Conservation (phyloP, 1,140 invertebrate genomes). For the Hermatobates lingyangjiaoensis region DNA sequence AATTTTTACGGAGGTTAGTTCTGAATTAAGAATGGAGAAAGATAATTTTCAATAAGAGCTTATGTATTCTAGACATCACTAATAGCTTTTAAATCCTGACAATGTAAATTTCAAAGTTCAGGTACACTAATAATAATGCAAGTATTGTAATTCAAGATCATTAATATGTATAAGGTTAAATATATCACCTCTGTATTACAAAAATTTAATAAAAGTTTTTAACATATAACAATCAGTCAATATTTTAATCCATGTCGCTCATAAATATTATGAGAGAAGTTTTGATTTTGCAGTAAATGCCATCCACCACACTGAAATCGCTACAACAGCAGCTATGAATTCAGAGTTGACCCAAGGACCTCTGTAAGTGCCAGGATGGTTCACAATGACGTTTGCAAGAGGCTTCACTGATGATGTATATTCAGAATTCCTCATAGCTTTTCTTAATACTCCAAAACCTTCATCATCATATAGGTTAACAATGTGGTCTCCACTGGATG, state of each 20-base stretch:
- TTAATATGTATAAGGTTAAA: too few relatives aligned
- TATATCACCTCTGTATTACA: too few relatives aligned
- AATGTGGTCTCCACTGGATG: slow-evolving; percentile 53
- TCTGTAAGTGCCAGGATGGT: slow-evolving; percentile 70
- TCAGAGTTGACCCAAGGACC: slow-evolving; percentile 86
- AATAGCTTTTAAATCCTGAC: too few relatives aligned
- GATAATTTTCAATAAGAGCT: background rate
- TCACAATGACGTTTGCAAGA: slow-evolving; percentile 50
- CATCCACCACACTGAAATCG: slow-evolving; percentile 63
- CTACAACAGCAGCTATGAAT: slow-evolving; percentile 59
- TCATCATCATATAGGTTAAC: slow-evolving; percentile 82
- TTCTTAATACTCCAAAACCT: slow-evolving; percentile 61
- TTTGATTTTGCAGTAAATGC: slow-evolving; percentile 70
- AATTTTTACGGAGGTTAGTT: slow-evolving; percentile 13
- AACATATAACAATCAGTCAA: too few relatives aligned
- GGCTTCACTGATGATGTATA: slow-evolving; percentile 46
- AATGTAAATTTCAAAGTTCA: too few relatives aligned
- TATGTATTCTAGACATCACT: too few relatives aligned
- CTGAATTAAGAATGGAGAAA: slow-evolving; percentile 9
- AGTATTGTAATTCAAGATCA: too few relatives aligned
- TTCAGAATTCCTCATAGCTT: slow-evolving; percentile 47
- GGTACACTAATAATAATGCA: too few relatives aligned
- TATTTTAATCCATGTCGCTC: too few relatives aligned
- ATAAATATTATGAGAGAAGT: slow-evolving; percentile 33
- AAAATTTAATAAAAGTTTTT: too few relatives aligned